Percentiles rank a stretch among this genome's conserved stretches.
phyloP scores from a whole-genome alignment of 2,113 vertebrate species.

The Notechis scutatus region DNA sequence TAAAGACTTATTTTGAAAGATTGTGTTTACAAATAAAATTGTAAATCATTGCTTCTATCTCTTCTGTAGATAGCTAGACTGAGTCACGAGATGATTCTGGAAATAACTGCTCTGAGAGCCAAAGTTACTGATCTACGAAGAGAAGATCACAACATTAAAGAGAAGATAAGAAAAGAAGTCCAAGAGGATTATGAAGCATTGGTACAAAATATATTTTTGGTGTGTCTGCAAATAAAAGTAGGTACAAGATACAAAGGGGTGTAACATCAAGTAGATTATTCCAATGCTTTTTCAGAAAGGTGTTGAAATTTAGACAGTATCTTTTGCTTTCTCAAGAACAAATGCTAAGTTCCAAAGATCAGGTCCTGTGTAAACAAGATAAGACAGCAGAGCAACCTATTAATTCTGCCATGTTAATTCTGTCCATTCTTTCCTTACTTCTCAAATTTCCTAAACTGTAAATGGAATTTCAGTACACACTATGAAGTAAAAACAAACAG shows the following conservation, averaged over 20 bases:
- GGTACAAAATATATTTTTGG: constrained; percentile 65
- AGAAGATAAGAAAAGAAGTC: constrained; percentile 64
- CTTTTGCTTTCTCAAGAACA: background rate
- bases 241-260: constrained; percentile 11
- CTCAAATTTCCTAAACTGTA: background rate
- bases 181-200: constrained; percentile 67
- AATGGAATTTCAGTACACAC: background rate
- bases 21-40: background rate
- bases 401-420: background rate
- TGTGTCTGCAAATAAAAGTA: constrained; percentile 75
- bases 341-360: background rate
- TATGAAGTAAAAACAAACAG: background rate
- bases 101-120: constrained; percentile 70
- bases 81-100: constrained; percentile 70
- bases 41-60: background rate
- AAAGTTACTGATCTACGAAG: constrained; percentile 63
- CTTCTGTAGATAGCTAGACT: constrained; percentile 54
- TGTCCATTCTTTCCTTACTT: background rate
- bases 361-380: no score
- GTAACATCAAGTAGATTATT: background rate
- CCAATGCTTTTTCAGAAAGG: background rate
- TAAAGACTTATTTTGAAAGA: background rate
- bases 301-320: background rate
- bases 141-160: constrained; percentile 59
- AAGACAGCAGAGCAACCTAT: background rate